A percentile compares a stretch with the other conserved stretches of the same genome.
Evolutionary conservation across 2,797 vertebrate species (phyloP).

Genomic region (Erethizon dorsatum): DNA sequence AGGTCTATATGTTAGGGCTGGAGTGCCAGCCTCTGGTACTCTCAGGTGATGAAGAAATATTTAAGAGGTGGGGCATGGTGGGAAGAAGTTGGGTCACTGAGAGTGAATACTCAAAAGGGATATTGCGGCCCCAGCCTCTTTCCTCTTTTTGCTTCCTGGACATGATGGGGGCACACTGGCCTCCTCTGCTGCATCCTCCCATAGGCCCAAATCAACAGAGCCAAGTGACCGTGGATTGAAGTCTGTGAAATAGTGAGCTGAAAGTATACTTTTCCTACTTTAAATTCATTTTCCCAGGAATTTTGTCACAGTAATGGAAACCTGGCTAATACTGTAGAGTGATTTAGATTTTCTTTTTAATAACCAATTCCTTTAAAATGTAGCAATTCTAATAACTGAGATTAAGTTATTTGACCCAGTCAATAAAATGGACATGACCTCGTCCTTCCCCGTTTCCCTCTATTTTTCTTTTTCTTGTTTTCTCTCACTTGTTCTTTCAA

Average conservation of each 20-base stretch:
- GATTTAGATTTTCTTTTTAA: not conserved
- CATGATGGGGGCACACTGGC: too few relatives aligned
- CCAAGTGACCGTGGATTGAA: not conserved
- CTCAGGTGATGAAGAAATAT: not conserved
- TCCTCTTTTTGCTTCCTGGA: not conserved
- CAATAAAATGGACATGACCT: not conserved
- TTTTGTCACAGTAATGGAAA: not conserved
- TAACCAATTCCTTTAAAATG: slow-evolving; percentile 42
- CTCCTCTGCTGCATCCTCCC: not conserved
- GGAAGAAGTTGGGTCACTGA: not conserved
- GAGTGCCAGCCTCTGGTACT: not conserved
- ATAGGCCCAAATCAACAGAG: not conserved
- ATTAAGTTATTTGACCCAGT: slow-evolving; percentile 12
- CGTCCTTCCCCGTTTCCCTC: not conserved
- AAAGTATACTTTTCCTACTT: not conserved
- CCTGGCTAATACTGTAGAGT: not conserved
- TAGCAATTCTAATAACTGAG: not conserved
- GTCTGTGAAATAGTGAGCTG: not conserved
- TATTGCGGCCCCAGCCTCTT: not conserved
- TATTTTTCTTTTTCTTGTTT: not conserved
- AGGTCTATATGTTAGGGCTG: not conserved
- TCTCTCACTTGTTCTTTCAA: not conserved
- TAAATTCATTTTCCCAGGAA: not conserved
- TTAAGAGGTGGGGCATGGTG: not conserved
- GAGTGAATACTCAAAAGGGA: not conserved